Percentiles rank a stretch among this genome's conserved stretches.
phyloP scores from a whole-genome alignment of 2,888 invertebrate species.

The Orchestes rusci region DNA sequence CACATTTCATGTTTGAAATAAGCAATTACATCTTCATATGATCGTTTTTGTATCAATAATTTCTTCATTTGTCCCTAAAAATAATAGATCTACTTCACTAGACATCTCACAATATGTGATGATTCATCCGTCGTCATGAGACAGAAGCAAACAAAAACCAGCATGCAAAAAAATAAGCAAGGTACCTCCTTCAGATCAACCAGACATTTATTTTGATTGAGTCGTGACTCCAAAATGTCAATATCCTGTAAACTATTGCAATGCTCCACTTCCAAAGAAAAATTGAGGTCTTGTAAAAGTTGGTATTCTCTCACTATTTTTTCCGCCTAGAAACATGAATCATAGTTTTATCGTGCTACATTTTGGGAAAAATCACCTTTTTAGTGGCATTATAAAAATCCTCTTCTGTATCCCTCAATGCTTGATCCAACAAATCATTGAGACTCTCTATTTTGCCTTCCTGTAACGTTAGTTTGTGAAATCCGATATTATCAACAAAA shows the following conservation, averaged over 20 bases:
- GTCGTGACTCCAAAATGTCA: slow-evolving; percentile 35
- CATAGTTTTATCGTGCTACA: neutral
- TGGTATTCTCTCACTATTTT: slow-evolving; percentile 19
- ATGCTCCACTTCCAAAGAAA: slow-evolving; percentile 39
- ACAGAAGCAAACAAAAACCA: neutral
- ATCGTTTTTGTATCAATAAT: slow-evolving; percentile 32
- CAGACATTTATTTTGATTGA: slow-evolving; percentile 38
- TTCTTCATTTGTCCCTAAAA: slow-evolving; percentile 28
- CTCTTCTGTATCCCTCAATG: slow-evolving; percentile 24
- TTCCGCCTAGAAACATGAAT: slow-evolving; percentile 10
- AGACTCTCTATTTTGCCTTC: no score
- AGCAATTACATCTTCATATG: slow-evolving; percentile 34
- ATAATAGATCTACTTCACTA: slow-evolving; percentile 6
- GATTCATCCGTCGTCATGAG: neutral
- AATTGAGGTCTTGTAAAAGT: slow-evolving; percentile 36
- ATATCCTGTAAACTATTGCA: slow-evolving; percentile 39
- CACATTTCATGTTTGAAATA: slow-evolving; percentile 37
- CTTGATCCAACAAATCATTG: slow-evolving; percentile 10
- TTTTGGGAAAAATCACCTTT: neutral
- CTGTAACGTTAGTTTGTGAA: no score
- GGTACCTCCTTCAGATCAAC: slow-evolving; percentile 35
- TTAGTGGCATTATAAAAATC: slow-evolving; percentile 20
- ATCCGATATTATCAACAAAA: no score
- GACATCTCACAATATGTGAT: neutral
- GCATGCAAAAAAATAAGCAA: slow-evolving; percentile 8